Evolutionary conservation across 2,888 invertebrate species (phyloP).

Genomic region (Zaprionus bogoriensis): DNA sequence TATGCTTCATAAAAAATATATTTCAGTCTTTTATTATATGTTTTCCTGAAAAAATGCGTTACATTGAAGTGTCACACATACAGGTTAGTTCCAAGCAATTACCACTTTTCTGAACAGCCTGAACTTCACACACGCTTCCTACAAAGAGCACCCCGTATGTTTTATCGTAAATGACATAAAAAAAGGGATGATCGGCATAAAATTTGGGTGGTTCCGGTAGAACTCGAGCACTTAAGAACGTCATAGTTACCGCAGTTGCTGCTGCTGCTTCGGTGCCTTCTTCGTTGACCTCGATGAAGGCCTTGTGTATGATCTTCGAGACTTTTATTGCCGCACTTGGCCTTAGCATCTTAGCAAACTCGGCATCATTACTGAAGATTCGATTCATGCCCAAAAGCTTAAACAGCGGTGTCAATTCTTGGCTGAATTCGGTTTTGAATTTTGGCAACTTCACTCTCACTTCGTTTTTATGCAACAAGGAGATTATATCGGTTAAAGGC

Average conservation of each 20-base stretch:
- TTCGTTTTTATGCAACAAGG: slow-evolving; percentile 80
- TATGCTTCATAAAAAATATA: too few species aligned
- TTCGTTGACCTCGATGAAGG: slow-evolving; percentile 93
- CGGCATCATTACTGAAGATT: slow-evolving; percentile 85
- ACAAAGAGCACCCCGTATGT: slow-evolving; percentile 26
- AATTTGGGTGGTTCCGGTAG: slow-evolving; percentile 16
- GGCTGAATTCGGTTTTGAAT: slow-evolving; percentile 84
- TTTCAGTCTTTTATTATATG: too few species aligned
- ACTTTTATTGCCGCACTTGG: slow-evolving; percentile 85
- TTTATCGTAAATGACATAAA: slow-evolving; percentile 30
- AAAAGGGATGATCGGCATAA: slow-evolving; percentile 45
- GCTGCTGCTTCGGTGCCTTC: slow-evolving; percentile 94
- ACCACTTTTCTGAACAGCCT: too few species aligned
- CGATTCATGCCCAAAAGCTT: slow-evolving; percentile 86
- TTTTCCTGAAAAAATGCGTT: too few species aligned
- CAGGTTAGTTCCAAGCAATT: too few species aligned
- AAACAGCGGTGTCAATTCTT: slow-evolving; percentile 37
- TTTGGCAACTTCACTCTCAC: slow-evolving; percentile 87
- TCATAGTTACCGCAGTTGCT: slow-evolving; percentile 84
- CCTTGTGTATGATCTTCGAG: slow-evolving; percentile 90
- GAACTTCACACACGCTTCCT: too few species aligned
- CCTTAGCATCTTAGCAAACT: too few species aligned
- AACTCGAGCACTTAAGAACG: neutral
- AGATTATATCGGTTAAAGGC: slow-evolving; percentile 85
- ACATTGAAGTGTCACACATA: too few species aligned